Evolutionary conservation across 2,797 vertebrate genomes (phyloP).

Genomic region (Malurus splendens): DNA sequence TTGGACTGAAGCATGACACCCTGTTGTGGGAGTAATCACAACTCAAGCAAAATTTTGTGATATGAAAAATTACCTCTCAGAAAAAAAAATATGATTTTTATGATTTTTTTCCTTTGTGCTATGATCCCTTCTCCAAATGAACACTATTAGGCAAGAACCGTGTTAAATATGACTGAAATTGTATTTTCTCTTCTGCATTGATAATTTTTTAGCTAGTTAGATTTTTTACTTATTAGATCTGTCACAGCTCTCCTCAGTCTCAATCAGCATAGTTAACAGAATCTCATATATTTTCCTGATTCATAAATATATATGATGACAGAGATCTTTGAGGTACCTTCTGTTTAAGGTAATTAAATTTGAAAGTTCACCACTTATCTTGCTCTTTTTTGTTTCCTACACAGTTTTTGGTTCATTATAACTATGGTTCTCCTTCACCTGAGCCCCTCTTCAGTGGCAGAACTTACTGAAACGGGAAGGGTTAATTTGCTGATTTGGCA

Average conservation of each 20-base stretch:
- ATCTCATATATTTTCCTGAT: background rate
- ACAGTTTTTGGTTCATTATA: background rate
- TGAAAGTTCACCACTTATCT: background rate
- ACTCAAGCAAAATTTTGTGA: background rate
- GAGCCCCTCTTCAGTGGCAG: background rate
- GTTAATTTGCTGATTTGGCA: background rate
- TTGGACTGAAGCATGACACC: background rate
- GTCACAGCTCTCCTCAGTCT: background rate
- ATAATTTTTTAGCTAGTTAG: background rate
- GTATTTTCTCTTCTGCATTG: background rate
- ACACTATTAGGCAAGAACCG: background rate
- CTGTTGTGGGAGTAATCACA: accelerated
- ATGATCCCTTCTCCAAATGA: background rate
- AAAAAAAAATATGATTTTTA: background rate
- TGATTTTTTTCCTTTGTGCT: background rate
- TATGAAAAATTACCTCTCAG: background rate
- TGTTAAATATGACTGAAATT: background rate
- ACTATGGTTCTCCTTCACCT: background rate
- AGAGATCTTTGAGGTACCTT: background rate
- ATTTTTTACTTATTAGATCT: background rate
- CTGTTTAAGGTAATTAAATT: background rate
- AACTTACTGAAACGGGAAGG: background rate
- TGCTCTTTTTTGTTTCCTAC: background rate
- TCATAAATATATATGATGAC: background rate
- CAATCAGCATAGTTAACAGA: background rate